A percentile compares a stretch with the other conserved stretches of the same genome.
Conservation (phyloP, 2,888 invertebrate species). For the Clistopyga incitator region DNA sequence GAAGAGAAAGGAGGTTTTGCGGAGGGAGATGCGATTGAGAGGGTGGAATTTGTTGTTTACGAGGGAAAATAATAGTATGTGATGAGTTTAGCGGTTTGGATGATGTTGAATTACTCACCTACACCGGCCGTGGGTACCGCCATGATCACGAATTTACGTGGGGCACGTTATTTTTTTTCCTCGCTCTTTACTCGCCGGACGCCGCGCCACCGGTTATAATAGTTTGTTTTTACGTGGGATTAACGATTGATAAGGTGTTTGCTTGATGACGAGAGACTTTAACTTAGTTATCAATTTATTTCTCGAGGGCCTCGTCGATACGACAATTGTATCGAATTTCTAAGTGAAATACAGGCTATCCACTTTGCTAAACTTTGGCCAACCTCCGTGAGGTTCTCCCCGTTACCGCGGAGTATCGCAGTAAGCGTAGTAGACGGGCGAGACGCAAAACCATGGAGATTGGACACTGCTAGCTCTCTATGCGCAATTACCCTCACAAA, state of each 20-base stretch:
- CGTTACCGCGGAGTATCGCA: conserved; percentile 70
- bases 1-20: background rate
- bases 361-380: conserved; percentile 75
- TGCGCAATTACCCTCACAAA: background rate
- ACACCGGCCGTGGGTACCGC: conserved; percentile 96
- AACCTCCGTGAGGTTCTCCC: conserved; percentile 79
- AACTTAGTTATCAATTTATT: conserved; percentile 68
- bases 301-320: conserved; percentile 34
- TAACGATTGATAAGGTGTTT: background rate
- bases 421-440: conserved; percentile 11
- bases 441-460: conserved; percentile 19
- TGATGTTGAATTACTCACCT: conserved; percentile 87
- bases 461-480: conserved; percentile 7
- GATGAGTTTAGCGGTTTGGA: conserved; percentile 38
- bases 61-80: conserved; percentile 64
- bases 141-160: conserved; percentile 86
- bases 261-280: background rate
- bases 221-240: background rate
- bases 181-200: conserved; percentile 28
- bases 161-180: conserved; percentile 74
- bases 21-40: background rate
- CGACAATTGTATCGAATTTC: conserved; percentile 68
- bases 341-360: conserved; percentile 69
- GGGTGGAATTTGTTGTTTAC: background rate
- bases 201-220: conserved; percentile 44